Conservation (phyloP, 2,797 vertebrate species). For the Protonibea diacanthus region DNA sequence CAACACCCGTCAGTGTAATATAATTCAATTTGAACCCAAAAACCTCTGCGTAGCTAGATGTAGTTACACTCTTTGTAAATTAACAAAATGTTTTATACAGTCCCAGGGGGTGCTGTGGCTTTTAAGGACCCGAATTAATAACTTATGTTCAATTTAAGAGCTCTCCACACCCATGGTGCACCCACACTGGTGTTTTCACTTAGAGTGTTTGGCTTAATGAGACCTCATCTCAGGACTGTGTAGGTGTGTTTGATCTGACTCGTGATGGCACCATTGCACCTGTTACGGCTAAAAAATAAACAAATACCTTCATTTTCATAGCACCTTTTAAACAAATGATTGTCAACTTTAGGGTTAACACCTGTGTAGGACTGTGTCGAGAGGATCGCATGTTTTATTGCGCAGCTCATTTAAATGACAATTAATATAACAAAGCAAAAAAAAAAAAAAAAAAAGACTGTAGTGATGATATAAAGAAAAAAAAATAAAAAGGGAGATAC, state of each 20-base stretch:
- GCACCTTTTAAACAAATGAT: neutral
- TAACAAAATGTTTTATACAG: neutral
- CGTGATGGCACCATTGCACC: neutral
- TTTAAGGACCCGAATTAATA: neutral
- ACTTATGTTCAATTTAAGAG: neutral
- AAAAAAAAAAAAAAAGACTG: neutral
- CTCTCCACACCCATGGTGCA: neutral
- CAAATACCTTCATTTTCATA: neutral
- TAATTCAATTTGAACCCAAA: neutral
- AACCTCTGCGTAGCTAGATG: neutral
- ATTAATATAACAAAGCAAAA: neutral
- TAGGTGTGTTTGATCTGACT: neutral
- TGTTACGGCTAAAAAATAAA: neutral
- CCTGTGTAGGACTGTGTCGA: neutral
- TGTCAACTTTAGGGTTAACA: no score
- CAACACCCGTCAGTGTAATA: neutral
- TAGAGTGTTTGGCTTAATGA: neutral
- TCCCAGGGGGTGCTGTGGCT: neutral
- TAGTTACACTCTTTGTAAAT: neutral
- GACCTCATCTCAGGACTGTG: neutral
- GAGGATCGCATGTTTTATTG: neutral
- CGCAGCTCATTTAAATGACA: neutral
- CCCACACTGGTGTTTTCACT: conserved; percentile 12
- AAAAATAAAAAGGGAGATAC: neutral
- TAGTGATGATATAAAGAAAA: neutral